phyloP scores from a whole-genome alignment of 2,113 vertebrate species.

The Daboia siamensis region DNA sequence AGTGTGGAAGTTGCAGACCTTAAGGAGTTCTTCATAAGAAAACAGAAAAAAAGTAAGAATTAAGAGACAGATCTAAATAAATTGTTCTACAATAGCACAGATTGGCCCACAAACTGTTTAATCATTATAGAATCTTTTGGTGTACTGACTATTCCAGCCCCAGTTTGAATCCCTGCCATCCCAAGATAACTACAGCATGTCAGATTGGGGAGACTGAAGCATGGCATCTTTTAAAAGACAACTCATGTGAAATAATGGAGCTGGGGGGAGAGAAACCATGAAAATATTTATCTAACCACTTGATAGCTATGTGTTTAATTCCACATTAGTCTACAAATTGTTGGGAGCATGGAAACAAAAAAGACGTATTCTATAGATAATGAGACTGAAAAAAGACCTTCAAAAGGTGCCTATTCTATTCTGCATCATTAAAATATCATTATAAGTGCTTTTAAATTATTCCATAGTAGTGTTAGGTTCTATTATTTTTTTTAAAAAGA shows the following conservation, averaged over 20 bases:
- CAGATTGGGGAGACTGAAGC: background rate
- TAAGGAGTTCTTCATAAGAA: constrained; percentile 70
- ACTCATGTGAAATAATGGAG: background rate
- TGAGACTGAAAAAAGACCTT: background rate
- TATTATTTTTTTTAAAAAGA: background rate
- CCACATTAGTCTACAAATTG: background rate
- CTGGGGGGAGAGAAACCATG: background rate
- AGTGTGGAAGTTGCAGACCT: constrained; percentile 73
- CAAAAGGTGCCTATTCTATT: background rate
- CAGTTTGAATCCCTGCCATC: background rate
- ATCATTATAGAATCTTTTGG: background rate
- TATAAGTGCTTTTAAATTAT: background rate
- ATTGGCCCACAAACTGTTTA: background rate
- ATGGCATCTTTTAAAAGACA: background rate
- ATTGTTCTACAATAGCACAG: background rate
- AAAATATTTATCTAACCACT: background rate
- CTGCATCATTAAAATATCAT: background rate
- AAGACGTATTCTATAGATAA: background rate
- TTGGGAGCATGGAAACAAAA: background rate
- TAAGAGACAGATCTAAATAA: background rate
- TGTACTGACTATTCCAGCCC: background rate
- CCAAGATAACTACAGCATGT: background rate
- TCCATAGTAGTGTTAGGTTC: background rate
- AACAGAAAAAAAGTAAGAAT: background rate
- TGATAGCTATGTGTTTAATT: background rate